Evolutionary conservation across 92 coral and sea anemone genomes (phyloP).

Genomic region (Paramuricea clavata): DNA sequence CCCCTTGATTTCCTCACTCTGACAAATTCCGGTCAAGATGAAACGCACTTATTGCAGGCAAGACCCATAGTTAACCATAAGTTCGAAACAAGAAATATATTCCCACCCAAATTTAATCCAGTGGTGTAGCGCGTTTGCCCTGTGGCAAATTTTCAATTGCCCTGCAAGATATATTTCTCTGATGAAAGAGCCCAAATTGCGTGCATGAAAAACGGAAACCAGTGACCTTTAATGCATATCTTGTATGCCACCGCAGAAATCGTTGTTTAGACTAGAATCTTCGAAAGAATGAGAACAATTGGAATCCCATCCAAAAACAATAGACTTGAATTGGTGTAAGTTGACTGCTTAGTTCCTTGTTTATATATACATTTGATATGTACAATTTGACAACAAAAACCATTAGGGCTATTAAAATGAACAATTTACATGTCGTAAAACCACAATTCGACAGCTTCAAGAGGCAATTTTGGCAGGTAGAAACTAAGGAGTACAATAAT

Average conservation of each 20-base stretch:
- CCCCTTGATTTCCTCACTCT: too few relatives aligned
- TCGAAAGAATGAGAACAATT: neutral
- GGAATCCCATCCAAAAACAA: neutral
- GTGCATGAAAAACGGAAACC: conserved; percentile 14
- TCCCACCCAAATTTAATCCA: neutral
- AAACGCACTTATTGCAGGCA: too few relatives aligned
- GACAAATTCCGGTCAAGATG: too few relatives aligned
- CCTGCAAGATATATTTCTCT: conserved; percentile 3
- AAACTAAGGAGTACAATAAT: neutral
- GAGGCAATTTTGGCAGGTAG: neutral
- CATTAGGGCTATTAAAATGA: neutral
- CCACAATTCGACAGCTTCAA: neutral
- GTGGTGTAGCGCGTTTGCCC: conserved; percentile 8
- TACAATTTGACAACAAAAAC: neutral
- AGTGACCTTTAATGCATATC: conserved; percentile 17
- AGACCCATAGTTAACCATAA: too few relatives aligned
- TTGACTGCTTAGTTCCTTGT: neutral
- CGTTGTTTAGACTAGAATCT: neutral
- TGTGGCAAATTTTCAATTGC: conserved; percentile 43
- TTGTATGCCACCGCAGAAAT: conserved; percentile 3
- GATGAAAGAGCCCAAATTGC: conserved; percentile 39
- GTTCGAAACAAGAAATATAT: neutral
- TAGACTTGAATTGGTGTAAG: neutral
- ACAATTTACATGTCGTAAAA: neutral
- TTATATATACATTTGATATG: neutral